Percentiles rank a stretch among this genome's conserved stretches.
Evolutionary conservation across 23 tunicate genomes (phyloP).

Genomic region (Trididemnum clinides): DNA sequence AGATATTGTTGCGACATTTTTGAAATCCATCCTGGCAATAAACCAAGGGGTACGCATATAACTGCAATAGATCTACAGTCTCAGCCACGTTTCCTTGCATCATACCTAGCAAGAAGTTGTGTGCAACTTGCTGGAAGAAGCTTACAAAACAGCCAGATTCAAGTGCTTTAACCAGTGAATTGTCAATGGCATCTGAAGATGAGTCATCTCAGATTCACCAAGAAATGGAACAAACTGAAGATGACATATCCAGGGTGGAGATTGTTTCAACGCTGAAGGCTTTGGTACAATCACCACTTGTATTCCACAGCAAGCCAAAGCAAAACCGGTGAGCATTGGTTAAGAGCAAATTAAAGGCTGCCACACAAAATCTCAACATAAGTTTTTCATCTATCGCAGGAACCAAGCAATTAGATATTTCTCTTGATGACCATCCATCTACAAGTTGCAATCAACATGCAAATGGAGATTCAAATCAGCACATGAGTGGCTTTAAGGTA

Average conservation of each 20-base stretch:
- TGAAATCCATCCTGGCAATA: constrained; percentile 1
- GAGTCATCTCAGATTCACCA: constrained; percentile 1
- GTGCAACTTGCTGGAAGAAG: constrained; percentile 10
- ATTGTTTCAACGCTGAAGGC: background rate
- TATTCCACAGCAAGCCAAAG: constrained; percentile 2
- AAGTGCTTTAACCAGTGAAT: background rate
- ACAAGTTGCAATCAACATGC: background rate
- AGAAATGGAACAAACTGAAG: background rate
- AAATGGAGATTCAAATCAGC: background rate
- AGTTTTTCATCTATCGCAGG: background rate
- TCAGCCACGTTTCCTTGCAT: constrained; percentile 4
- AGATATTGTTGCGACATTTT: background rate
- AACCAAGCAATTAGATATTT: background rate
- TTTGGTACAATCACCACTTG: constrained; percentile 4
- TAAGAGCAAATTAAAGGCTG: background rate
- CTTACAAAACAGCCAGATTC: background rate
- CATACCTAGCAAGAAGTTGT: background rate
- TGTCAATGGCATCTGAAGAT: background rate
- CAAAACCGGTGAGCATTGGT: background rate
- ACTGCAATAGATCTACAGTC: background rate
- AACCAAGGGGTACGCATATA: constrained; percentile 1
- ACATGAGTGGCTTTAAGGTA: background rate
- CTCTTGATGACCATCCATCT: background rate
- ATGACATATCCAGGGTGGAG: background rate
- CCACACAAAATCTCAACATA: background rate